Evolutionary conservation across 2,113 vertebrate species (phyloP).

Genomic region (Aegithalos caudatus): DNA sequence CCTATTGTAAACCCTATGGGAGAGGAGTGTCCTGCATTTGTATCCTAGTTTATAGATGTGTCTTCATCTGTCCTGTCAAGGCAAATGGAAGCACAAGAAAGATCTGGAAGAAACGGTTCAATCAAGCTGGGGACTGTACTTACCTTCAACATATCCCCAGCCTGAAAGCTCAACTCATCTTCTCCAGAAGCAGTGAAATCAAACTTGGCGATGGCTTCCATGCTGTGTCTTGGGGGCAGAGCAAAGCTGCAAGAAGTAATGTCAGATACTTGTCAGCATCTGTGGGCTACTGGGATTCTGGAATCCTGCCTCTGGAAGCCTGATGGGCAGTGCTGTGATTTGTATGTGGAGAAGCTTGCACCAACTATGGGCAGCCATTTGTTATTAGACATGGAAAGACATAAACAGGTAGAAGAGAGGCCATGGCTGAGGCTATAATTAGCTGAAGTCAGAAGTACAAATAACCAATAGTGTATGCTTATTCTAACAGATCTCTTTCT

Average conservation of each 20-base stretch:
- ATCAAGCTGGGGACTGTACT: not conserved
- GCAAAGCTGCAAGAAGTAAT: slow-evolving; percentile 45
- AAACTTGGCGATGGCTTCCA: slow-evolving; percentile 91
- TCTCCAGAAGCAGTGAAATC: slow-evolving; percentile 84
- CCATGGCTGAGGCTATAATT: not conserved
- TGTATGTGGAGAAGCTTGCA: not conserved
- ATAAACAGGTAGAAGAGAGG: not conserved
- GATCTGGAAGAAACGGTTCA: too few species aligned
- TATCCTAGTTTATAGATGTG: not conserved
- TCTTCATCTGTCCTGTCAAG: not conserved
- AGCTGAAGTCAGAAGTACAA: not conserved
- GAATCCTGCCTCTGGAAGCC: not conserved
- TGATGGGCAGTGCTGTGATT: not conserved
- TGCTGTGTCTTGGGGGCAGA: slow-evolving; percentile 29
- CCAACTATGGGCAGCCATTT: not conserved
- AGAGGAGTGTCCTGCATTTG: not conserved
- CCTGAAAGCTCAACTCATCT: slow-evolving; percentile 91
- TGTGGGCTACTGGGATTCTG: not conserved
- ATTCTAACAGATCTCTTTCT: not conserved
- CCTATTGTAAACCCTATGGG: not conserved
- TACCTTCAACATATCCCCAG: slow-evolving; percentile 90
- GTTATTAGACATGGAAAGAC: not conserved
- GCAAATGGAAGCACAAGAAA: not conserved
- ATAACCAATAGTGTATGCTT: not conserved
- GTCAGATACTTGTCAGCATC: not conserved